Base-by-base conservation (phyloP, 1,140 invertebrate species). In the Dendroctonus ponderosae region DNA sequence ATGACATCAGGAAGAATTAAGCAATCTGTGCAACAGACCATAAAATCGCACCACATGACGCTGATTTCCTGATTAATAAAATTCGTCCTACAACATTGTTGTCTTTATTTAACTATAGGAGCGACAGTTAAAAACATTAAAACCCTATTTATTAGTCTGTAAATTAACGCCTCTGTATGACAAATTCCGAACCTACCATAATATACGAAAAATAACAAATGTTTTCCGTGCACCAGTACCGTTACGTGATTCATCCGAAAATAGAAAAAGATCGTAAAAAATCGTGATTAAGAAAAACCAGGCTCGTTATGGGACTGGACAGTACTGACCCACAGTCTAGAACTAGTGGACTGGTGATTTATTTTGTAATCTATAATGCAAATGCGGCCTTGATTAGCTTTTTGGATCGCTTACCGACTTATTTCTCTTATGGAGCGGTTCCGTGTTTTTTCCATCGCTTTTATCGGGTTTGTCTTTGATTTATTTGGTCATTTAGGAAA, bases 321-420 rank as follows among this genome's bases (percentile, higher is more conserved):
- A 65, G 53, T 65, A 65, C 62, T 65, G 62, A 65, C 62, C 62
- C 62, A 65, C 52, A 65, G 62, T 57, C 62, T 65, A 65, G 62
- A 57, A 65, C 43, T 50, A 65, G 42, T 54, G 50, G 26, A 54
- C 60, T 43, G n/a, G 62, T 67, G 65, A 67, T 61, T 67, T 67
- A 67, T 67, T 67, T 61, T 41, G 58, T 67, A 67, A 67, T 67
- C 61, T 67, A 67, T 67, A 67, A 67, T 67, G 65, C 49, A 67
- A 67, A 67, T 67, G 57, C n/a, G 65, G 42, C 57, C 57, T 67
- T 67, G 65, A 67, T 67, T 67, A 54, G 65, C 49, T 67, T 60
- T 66, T 58, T 52, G 57, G 64, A 53, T 39, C 64, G 64, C 53
- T 58, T 66, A 66, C 64, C 56, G 64, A 66, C 57, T 59, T 57